Base-by-base conservation (phyloP, 2,113 vertebrate species). In the Cryptoleucopteryx plumbea region DNA sequence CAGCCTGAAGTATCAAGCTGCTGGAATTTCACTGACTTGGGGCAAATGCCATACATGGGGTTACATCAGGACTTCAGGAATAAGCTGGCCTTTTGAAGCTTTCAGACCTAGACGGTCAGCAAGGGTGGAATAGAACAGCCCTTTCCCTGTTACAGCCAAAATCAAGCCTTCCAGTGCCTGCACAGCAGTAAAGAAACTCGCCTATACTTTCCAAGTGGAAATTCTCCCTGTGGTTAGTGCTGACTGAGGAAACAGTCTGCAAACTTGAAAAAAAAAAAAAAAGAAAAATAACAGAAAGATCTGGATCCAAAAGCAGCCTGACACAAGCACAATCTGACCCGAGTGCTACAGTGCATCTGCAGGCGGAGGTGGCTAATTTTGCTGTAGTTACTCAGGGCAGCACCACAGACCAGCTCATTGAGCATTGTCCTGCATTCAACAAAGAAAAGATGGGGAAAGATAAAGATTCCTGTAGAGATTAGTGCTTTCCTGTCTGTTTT, bases 141-240 rank as follows among this genome's bases (percentile, higher is more conserved):
- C 62, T 90, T 62, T 38, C 90, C 94, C 96, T 97, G 94, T 95
- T 95, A 42, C 22, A 71, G 89, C 58, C 0, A 13, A 95, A 95
- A 80, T 36, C 0, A 7, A 97, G 74, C 81, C 82, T 50, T 45
- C 82, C 81, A 38, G 9, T 77, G 70, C 78, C 74, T 70, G 77
- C 58, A 48, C 27, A 47, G 81, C 36, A 90, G 74, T 13, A 63
- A 95, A 90, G 88, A 66, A 91, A 91, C 75, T 70, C 0, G 4
- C 65, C 93, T 96, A 86, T 92, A 89, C 66, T 94, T 95, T 95
- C 95, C 79, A 16, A 72, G 81, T 91, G 96, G 96, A 96, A 96
- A 95, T 32, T 93, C 94, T 95, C 80, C 72, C 52, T 96, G 96
- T 95, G 92, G 94, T 96, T 83, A 84, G 38, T 29, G 82, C 90